Percentiles rank a stretch among this genome's conserved stretches.
Conservation (phyloP, 2,113 vertebrate genomes). For the Pipa parva region DNA sequence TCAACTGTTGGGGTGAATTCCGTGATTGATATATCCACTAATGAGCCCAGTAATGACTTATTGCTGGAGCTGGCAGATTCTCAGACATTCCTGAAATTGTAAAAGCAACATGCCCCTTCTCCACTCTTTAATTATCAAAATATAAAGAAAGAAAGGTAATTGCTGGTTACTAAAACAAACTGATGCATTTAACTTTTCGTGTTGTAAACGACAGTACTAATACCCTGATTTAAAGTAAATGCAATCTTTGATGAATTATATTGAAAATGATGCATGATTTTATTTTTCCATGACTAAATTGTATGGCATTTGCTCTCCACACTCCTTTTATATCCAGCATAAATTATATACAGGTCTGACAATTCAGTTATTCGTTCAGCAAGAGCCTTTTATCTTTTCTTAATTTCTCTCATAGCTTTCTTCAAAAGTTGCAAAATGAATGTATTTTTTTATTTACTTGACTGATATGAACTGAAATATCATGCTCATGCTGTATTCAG, state of each 20-base stretch:
- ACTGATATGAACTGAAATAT: too few relatives aligned
- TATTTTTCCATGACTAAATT: not conserved
- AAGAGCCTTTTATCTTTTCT: constrained; percentile 11
- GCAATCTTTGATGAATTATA: not conserved
- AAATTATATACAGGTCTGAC: not conserved
- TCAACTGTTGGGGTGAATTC: constrained; percentile 16
- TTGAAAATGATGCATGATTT: constrained; percentile 1
- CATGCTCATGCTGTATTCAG: too few relatives aligned
- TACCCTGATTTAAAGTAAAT: not conserved
- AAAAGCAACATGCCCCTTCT: constrained; percentile 44
- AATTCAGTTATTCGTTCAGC: not conserved
- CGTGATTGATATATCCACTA: constrained; percentile 21
- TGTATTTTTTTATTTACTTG: too few relatives aligned
- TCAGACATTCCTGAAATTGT: constrained; percentile 46
- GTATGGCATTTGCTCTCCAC: not conserved
- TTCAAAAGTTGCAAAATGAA: too few relatives aligned
- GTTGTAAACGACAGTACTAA: not conserved
- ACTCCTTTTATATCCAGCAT: not conserved
- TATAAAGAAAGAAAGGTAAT: constrained; percentile 41
- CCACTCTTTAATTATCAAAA: constrained; percentile 45
- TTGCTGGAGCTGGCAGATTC: constrained; percentile 37
- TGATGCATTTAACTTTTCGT: not conserved
- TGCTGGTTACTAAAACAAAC: constrained; percentile 16
- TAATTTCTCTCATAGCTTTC: too few relatives aligned
- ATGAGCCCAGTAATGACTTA: constrained; percentile 41